Percentiles rank a stretch among this genome's conserved stretches.
phyloP scores from a whole-genome alignment of 2,888 invertebrate species.

The Latrodectus elegans region DNA sequence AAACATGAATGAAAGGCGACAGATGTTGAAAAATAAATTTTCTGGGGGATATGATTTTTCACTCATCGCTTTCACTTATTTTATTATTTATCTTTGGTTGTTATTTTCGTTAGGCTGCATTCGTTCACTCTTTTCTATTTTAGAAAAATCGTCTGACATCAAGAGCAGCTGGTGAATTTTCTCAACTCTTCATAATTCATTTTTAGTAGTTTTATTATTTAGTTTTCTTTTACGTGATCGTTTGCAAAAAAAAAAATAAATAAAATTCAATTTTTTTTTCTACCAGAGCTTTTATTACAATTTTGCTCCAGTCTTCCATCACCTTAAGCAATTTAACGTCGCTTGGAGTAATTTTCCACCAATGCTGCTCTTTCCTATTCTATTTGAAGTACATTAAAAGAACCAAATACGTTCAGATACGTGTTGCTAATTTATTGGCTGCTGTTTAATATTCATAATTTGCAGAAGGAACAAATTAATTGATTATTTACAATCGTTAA shows the following conservation, averaged over 20 bases:
- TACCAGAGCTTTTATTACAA: neutral
- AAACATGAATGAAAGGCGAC: constrained; percentile 44
- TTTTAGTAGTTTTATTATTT: neutral
- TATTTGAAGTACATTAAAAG: neutral
- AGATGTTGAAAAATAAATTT: constrained; percentile 63
- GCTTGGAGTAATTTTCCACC: neutral
- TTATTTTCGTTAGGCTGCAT: constrained; percentile 1
- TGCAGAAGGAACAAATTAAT: no score
- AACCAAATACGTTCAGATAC: neutral
- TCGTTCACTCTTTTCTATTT: constrained; percentile 25
- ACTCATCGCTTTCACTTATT: constrained; percentile 35
- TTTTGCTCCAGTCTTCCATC: neutral
- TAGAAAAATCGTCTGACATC: constrained; percentile 12
- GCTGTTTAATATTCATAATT: no score
- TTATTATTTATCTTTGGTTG: neutral
- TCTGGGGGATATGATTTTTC: constrained; percentile 53
- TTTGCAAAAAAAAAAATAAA: no score
- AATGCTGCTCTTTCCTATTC: neutral
- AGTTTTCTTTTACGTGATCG: neutral
- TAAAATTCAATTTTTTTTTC: no score
- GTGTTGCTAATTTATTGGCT: no score
- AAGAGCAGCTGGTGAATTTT: constrained; percentile 28
- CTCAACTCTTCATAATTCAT: constrained; percentile 10
- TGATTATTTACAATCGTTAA: no score
- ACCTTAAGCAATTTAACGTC: neutral